phyloP scores from a whole-genome alignment of 2,888 invertebrate species.

The Anodontia alba region DNA sequence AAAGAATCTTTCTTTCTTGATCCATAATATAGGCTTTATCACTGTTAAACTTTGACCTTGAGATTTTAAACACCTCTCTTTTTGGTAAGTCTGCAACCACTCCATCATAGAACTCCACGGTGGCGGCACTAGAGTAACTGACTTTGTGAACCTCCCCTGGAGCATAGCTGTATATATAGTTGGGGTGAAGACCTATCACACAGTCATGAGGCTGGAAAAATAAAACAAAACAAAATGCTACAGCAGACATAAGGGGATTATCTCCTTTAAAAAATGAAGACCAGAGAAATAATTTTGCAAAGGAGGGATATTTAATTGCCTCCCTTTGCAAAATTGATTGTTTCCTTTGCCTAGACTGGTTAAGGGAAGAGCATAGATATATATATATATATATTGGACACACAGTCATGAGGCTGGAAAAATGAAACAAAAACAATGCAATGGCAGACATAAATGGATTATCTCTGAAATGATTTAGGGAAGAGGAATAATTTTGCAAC shows the following conservation, averaged over 20 bases:
- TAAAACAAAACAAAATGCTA: background rate
- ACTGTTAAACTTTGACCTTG: constrained; percentile 33
- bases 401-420: constrained; percentile 43
- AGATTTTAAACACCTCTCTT: constrained; percentile 41
- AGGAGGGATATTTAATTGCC: too few species aligned
- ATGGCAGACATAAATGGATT: too few species aligned
- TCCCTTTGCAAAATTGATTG: too few species aligned
- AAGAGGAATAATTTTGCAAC: too few species aligned
- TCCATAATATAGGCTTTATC: constrained; percentile 38
- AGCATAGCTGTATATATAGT: constrained; percentile 54
- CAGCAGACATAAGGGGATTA: too few species aligned
- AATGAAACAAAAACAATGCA: background rate
- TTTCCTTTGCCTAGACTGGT: too few species aligned
- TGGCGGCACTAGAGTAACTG: constrained; percentile 25
- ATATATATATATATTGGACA: too few species aligned
- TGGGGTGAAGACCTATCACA: constrained; percentile 52
- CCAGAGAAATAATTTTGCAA: too few species aligned
- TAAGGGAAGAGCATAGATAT: too few species aligned
- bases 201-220: constrained; percentile 42
- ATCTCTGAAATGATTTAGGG: too few species aligned
- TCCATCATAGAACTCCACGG: constrained; percentile 47
- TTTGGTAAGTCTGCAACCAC: constrained; percentile 14
- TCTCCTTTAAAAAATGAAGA: too few species aligned
- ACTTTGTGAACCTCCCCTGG: constrained; percentile 36
- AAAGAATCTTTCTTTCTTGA: constrained; percentile 20